These are phyloP conservation scores for Chrysolina americana DNA, from an alignment of 2,888 invertebrate genomes.

Conservation along the genomic window DNA sequence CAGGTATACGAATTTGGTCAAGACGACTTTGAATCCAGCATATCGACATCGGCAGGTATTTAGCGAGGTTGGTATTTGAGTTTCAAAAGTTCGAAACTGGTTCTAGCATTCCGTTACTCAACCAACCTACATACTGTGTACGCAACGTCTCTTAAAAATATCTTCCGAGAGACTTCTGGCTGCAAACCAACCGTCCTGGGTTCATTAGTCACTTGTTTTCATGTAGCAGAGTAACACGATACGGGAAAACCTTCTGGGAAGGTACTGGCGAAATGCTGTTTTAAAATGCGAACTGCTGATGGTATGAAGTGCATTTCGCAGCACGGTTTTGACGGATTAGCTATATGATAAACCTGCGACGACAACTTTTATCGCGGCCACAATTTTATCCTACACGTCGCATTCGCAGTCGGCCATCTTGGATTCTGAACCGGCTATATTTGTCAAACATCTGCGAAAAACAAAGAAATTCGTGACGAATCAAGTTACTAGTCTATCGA, in stretches of 20 bases:
- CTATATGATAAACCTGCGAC: conserved; percentile 32
- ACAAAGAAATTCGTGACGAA: conserved; percentile 31
- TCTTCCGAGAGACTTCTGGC: conserved; percentile 14
- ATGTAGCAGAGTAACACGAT: background rate
- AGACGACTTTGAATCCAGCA: conserved; percentile 34
- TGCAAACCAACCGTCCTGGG: conserved; percentile 3
- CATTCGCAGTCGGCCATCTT: conserved; percentile 65
- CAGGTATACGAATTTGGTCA: conserved; percentile 31
- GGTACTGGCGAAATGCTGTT: background rate
- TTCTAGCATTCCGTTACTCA: conserved; percentile 45
- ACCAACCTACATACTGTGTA: conserved; percentile 38
- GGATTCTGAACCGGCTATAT: conserved; percentile 61
- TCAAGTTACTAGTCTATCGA: conserved; percentile 5
- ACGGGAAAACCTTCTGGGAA: background rate
- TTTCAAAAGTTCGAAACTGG: conserved; percentile 44
- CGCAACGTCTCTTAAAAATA: conserved; percentile 19
- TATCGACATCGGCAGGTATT: conserved; percentile 31
- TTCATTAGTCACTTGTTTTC: conserved; percentile 35
- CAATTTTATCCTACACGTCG: conserved; percentile 62
- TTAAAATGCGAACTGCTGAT: conserved; percentile 16
- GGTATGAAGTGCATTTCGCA: background rate
- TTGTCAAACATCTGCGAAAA: conserved; percentile 44
- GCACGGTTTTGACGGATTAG: conserved; percentile 22
- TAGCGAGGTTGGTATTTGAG: conserved; percentile 31
- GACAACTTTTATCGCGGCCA: conserved; percentile 28